A percentile compares a stretch with the other conserved stretches of the same genome.
phyloP scores from a whole-genome alignment of 2,888 invertebrate genomes.

The Therioaphis trifolii region DNA sequence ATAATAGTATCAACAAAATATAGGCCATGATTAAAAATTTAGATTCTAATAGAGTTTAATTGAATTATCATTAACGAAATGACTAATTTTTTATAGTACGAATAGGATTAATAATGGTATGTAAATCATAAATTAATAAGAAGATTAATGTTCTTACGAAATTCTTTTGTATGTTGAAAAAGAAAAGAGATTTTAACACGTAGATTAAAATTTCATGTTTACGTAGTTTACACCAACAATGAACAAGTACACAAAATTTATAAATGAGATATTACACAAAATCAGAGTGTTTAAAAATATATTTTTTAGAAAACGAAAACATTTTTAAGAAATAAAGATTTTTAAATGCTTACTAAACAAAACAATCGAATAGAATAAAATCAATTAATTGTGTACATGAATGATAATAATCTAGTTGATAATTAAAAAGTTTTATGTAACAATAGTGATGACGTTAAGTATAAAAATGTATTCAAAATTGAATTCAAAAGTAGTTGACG shows the following conservation, averaged over 20 bases:
- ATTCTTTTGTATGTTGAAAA: neutral
- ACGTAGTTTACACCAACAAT: neutral
- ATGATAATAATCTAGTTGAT: no score
- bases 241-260: neutral
- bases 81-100: neutral
- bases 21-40: no score
- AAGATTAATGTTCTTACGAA: slow-evolving; percentile 8
- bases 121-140: neutral
- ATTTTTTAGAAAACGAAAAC: neutral
- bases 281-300: neutral
- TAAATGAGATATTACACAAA: neutral
- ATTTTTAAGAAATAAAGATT: neutral
- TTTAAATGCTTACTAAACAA: neutral
- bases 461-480: slow-evolving; percentile 7
- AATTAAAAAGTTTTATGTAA: neutral
- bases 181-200: neutral
- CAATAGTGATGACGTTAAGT: neutral
- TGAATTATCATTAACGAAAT: slow-evolving; percentile 1
- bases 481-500: neutral
- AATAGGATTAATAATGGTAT: neutral
- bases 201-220: neutral
- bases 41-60: neutral
- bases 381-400: no score
- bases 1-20: no score
- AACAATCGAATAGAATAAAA: neutral